Conservation (phyloP, 2,888 invertebrate species). For the Cheilosia impressa region DNA sequence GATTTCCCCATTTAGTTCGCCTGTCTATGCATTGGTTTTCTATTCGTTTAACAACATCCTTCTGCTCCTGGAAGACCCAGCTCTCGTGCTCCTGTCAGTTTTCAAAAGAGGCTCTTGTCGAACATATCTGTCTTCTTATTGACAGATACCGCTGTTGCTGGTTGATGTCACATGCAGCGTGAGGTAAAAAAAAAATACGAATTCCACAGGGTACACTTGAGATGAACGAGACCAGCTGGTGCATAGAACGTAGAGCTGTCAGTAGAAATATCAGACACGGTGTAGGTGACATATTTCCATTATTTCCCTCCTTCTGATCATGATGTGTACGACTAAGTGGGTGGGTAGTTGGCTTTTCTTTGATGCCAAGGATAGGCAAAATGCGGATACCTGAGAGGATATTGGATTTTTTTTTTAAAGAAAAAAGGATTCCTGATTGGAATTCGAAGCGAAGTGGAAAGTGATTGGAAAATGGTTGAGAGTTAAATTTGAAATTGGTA, state of each 20-base stretch:
- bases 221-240: background rate
- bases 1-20: background rate
- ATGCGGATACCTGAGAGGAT: no score
- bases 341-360: background rate
- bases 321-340: background rate
- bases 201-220: background rate
- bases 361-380: constrained; percentile 1
- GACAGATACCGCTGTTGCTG: constrained; percentile 3
- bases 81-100: background rate
- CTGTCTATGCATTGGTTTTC: constrained; percentile 5
- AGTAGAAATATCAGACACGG: background rate
- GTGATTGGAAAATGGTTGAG: background rate
- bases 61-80: background rate
- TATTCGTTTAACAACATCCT: constrained; percentile 5
- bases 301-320: background rate
- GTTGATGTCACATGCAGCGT: background rate
- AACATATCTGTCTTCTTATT: constrained; percentile 2
- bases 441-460: background rate
- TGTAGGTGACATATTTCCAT: constrained; percentile 2
- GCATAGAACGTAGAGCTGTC: background rate
- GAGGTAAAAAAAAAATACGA: background rate
- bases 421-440: no score
- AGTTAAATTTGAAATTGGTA: no score
- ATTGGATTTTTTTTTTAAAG: background rate
- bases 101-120: background rate